These are phyloP conservation scores for Oreochromis grahami DNA, from an alignment of 2,797 vertebrate species.

Conservation along the genomic window DNA sequence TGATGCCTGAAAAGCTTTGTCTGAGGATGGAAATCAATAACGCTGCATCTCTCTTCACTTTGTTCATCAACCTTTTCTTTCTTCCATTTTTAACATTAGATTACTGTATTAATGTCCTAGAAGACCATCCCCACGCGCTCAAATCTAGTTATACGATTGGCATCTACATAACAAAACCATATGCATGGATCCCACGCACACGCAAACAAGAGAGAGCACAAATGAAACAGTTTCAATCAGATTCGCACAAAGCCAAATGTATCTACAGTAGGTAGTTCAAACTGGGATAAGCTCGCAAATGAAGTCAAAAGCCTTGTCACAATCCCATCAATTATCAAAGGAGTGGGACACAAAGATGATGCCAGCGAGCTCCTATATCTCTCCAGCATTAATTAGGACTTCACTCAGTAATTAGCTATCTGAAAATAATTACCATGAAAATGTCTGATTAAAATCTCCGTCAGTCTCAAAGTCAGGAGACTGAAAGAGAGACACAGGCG, in stretches of 20 bases:
- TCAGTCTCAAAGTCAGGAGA: conserved; percentile 57
- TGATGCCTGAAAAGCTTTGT: conserved; percentile 61
- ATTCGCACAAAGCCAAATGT: background rate
- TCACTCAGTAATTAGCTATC: conserved; percentile 58
- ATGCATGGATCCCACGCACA: background rate
- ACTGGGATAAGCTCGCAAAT: conserved; percentile 30
- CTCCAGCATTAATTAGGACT: conserved; percentile 54
- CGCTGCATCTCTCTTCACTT: conserved; percentile 44
- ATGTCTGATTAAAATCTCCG: conserved; percentile 63
- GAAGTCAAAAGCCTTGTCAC: conserved; percentile 22
- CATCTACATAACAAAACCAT: background rate
- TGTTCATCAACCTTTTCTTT: conserved; percentile 54
- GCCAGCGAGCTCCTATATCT: conserved; percentile 18
- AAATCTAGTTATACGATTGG: conserved; percentile 2
- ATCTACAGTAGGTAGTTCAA: conserved; percentile 8
- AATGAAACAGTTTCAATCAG: background rate
- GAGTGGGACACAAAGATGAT: conserved; percentile 34
- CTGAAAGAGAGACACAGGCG: conserved; percentile 17
- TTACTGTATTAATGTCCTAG: conserved; percentile 34
- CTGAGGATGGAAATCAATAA: conserved; percentile 69
- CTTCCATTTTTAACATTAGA: conserved; percentile 46
- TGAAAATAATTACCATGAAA: conserved; percentile 68
- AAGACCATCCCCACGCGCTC: conserved; percentile 8
- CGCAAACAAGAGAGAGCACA: background rate
- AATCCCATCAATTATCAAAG: conserved; percentile 38